phyloP scores from a whole-genome alignment of 2,888 invertebrate species.

The Busseola fusca region DNA sequence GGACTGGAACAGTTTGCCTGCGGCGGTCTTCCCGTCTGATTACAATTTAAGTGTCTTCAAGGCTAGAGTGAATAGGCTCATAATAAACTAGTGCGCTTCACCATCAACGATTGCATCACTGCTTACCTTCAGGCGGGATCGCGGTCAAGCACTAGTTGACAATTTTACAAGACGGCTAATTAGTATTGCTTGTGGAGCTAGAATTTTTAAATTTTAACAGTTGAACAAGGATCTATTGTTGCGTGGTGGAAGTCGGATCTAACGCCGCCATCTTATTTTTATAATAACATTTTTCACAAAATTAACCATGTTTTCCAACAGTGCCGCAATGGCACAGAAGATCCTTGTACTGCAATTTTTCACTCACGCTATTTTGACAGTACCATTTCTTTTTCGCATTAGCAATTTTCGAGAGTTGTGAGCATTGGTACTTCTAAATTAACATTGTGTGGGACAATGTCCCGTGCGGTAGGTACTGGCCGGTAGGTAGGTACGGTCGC shows the following conservation, averaged over 20 bases:
- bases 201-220: background rate
- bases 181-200: background rate
- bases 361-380: background rate
- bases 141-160: no score
- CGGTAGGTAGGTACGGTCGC: constrained; percentile 47
- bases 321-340: background rate
- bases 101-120: no score
- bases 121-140: no score
- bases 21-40: no score
- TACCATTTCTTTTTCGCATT: background rate
- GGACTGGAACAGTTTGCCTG: no score
- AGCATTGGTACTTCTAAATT: constrained; percentile 17
- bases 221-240: background rate
- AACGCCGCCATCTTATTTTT: background rate
- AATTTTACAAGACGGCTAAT: background rate
- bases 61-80: no score
- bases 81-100: no score
- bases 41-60: no score
- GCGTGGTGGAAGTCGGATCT: background rate
- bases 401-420: background rate
- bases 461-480: constrained; percentile 55
- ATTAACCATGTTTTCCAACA: background rate
- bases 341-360: background rate
- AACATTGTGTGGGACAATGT: background rate
- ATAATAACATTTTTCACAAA: background rate